Evolutionary conservation across 1,140 invertebrate genomes (phyloP).

Genomic region (Bactericera cockerelli): DNA sequence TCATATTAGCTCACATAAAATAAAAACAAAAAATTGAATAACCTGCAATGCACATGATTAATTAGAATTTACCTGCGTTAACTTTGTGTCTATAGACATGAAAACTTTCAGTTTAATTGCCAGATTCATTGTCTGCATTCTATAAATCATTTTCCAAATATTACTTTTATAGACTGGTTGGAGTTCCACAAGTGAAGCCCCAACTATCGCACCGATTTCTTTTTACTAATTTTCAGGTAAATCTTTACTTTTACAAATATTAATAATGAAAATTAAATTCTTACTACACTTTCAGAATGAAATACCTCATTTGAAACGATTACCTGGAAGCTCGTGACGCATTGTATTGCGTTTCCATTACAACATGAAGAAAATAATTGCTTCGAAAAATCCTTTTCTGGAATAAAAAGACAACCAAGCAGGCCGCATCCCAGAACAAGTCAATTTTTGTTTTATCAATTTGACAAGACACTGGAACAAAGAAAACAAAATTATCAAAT

Average conservation of each 20-base stretch:
- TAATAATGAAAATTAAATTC: too few relatives aligned
- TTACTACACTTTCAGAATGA: background rate
- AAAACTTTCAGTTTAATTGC: too few relatives aligned
- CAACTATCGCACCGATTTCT: too few relatives aligned
- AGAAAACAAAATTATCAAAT: too few relatives aligned
- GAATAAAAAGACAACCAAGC: slow-evolving; percentile 81
- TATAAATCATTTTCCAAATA: background rate
- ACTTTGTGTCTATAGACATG: background rate
- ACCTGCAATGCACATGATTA: background rate
- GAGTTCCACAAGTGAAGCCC: too few relatives aligned
- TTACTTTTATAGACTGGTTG: too few relatives aligned
- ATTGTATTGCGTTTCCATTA: slow-evolving; percentile 86
- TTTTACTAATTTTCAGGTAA: too few relatives aligned
- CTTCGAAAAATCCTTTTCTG: slow-evolving; percentile 83
- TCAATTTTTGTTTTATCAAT: background rate
- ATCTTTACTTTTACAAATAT: too few relatives aligned
- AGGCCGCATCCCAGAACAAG: slow-evolving; percentile 83
- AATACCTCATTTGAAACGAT: background rate
- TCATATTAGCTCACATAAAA: background rate
- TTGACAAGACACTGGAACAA: background rate
- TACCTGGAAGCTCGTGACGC: slow-evolving; percentile 78
- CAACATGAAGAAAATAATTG: slow-evolving; percentile 90
- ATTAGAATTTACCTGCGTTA: background rate
- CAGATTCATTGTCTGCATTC: background rate
- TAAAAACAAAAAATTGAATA: background rate